Evolutionary conservation across 2,797 vertebrate genomes (phyloP).

Genomic region (Spheniscus humboldti): DNA sequence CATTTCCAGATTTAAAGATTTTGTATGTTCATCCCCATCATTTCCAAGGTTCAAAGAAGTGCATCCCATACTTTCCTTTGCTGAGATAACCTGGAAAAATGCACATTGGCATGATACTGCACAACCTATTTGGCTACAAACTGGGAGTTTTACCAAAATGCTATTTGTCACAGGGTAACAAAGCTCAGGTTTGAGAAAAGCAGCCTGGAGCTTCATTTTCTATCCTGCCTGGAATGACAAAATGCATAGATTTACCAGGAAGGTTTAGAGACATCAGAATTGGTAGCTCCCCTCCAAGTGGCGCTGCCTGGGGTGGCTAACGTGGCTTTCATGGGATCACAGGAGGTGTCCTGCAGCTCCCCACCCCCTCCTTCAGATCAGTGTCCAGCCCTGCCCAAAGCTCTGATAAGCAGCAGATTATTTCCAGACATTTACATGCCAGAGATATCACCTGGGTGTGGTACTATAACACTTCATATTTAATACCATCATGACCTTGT

Average conservation of each 20-base stretch:
- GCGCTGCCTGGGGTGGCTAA: neutral
- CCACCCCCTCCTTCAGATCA: neutral
- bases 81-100: neutral
- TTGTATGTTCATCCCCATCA: neutral
- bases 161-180: neutral
- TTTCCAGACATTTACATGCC: neutral
- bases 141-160: neutral
- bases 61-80: neutral
- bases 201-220: neutral
- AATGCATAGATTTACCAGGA: neutral
- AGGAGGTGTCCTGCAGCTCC: neutral
- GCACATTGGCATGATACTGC: neutral
- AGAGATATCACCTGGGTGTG: neutral
- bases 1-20: neutral
- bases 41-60: neutral
- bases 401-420: neutral
- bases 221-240: neutral
- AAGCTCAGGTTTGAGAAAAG: neutral
- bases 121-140: neutral
- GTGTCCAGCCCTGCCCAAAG: neutral
- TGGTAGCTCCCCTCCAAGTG: neutral
- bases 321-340: accelerated
- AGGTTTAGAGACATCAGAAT: neutral
- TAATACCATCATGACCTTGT: neutral
- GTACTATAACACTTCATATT: neutral